Evolutionary conservation across 2,888 invertebrate genomes (phyloP).

Genomic region (Yponomeuta sedellus): DNA sequence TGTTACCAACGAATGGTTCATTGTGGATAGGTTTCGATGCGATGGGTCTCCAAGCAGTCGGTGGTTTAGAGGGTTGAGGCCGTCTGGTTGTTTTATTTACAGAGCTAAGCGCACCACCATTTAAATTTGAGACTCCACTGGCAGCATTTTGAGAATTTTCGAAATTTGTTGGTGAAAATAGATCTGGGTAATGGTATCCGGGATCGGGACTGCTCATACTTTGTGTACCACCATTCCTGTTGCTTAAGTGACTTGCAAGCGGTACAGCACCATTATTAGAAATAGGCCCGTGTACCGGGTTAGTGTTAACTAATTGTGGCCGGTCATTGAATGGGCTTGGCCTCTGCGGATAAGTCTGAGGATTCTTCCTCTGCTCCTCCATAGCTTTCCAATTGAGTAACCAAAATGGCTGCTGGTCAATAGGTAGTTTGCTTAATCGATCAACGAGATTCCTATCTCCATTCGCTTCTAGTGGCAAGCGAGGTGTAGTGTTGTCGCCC

Average conservation of each 20-base stretch:
- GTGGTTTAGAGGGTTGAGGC: not conserved
- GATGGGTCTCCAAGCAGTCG: not conserved
- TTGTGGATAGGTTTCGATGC: not conserved
- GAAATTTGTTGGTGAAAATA: not conserved
- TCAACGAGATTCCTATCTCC: conserved; percentile 79
- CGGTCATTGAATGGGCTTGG: conserved; percentile 39
- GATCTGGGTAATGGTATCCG: not conserved
- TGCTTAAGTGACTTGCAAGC: not conserved
- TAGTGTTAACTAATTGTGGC: not conserved
- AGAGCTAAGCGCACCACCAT: not conserved
- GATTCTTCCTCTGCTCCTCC: conserved; percentile 72
- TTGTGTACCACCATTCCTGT: not conserved
- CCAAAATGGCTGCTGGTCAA: conserved; percentile 84
- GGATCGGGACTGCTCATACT: not conserved
- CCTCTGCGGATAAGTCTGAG: conserved; percentile 52
- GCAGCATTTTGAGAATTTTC: not conserved
- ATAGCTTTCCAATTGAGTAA: conserved; percentile 81
- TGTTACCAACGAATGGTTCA: not conserved
- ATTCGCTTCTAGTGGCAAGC: conserved; percentile 79
- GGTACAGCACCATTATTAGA: conserved; percentile 5
- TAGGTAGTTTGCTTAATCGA: conserved; percentile 79
- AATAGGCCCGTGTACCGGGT: conserved; percentile 21
- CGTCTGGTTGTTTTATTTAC: not conserved
- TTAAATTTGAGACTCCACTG: not conserved
- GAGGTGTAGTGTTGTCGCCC: conserved; percentile 42